Evolutionary conservation across 2,888 invertebrate genomes (phyloP).

Genomic region (Enchytraeus crypticus): DNA sequence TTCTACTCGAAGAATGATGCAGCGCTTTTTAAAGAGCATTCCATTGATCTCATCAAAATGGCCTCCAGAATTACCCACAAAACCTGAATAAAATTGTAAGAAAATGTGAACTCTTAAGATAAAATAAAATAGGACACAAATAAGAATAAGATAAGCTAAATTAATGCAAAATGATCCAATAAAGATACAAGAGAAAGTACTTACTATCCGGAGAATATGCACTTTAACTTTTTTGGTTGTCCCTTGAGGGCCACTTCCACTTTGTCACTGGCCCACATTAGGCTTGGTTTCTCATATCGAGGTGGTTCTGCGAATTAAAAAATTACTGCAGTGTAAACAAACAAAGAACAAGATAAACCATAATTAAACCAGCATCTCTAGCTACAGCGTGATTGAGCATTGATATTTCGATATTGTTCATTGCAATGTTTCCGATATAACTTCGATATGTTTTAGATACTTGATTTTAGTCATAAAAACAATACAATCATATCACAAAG

Average conservation of each 20-base stretch:
- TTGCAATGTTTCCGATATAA: too few species aligned
- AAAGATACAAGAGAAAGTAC: not conserved
- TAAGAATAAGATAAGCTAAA: not conserved
- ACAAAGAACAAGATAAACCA: not conserved
- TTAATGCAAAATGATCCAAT: not conserved
- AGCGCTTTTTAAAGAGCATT: too few species aligned
- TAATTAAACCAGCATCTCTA: not conserved
- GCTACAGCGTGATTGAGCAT: too few species aligned
- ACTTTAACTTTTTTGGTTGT: constrained; percentile 11
- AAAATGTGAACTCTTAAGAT: too few species aligned
- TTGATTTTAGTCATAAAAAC: too few species aligned
- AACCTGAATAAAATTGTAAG: not conserved
- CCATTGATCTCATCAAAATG: too few species aligned
- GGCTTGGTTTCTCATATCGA: not conserved
- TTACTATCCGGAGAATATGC: constrained; percentile 16
- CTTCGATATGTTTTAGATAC: too few species aligned
- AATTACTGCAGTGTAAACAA: not conserved
- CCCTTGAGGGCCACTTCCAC: constrained; percentile 15
- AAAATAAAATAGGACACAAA: not conserved
- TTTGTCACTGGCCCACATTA: constrained; percentile 12
- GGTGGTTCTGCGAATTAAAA: not conserved
- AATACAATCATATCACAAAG: too few species aligned
- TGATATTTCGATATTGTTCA: too few species aligned
- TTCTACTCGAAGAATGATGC: too few species aligned
- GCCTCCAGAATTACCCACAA: too few species aligned